phyloP scores from a whole-genome alignment of 1,140 invertebrate species.

The Eriosoma lanigerum region DNA sequence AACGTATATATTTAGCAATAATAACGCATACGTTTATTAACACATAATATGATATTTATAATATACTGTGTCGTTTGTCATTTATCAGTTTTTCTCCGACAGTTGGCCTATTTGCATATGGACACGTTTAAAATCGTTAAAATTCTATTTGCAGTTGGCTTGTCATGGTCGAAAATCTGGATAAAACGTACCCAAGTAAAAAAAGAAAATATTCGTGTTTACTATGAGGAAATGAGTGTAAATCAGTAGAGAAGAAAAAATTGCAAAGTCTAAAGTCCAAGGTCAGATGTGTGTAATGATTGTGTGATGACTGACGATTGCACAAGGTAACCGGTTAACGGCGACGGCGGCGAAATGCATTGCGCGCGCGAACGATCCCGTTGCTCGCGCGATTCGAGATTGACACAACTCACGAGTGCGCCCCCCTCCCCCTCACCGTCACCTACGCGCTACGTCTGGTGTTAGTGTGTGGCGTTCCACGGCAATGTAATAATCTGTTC shows the following conservation, averaged over 20 bases:
- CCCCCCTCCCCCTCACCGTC: neutral
- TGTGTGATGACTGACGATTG: neutral
- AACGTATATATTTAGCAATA: neutral
- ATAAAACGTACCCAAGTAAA: too few species aligned
- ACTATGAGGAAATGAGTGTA: too few species aligned
- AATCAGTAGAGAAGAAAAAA: neutral
- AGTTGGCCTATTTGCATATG: neutral
- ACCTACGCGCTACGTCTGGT: neutral
- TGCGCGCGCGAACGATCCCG: constrained; percentile 39
- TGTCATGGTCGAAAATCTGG: too few species aligned
- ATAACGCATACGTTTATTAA: neutral
- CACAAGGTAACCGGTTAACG: constrained; percentile 28
- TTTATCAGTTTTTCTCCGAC: too few species aligned
- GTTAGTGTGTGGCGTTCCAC: neutral
- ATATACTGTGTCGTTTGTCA: neutral
- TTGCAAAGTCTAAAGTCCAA: constrained; percentile 31
- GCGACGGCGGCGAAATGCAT: constrained; percentile 17
- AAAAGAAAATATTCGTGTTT: too few species aligned
- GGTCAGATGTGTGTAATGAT: neutral
- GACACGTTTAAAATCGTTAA: too few species aligned
- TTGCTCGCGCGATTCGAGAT: constrained; percentile 41
- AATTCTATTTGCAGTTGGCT: too few species aligned
- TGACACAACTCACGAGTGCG: constrained; percentile 24
- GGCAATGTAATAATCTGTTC: constrained; percentile 34
- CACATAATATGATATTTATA: neutral